Evolutionary conservation across 2,888 invertebrate species (phyloP).

Genomic region (Callimorpha dominula): DNA sequence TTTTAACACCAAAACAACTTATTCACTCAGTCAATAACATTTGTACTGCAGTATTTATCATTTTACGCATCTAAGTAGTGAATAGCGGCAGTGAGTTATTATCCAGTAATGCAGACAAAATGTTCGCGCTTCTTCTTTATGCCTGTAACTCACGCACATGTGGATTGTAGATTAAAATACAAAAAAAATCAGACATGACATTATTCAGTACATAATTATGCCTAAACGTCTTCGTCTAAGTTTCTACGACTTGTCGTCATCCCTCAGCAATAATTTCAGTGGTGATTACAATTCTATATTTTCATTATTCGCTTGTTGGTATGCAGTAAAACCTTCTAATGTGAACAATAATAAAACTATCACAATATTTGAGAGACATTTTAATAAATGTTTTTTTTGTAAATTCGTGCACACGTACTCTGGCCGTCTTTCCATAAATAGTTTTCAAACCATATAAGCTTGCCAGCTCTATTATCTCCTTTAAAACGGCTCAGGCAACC

Average conservation of each 20-base stretch:
- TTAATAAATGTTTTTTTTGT: too few species aligned
- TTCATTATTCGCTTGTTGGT: too few species aligned
- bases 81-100: slow-evolving; percentile 76
- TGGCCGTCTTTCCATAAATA: too few species aligned
- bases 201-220: not conserved
- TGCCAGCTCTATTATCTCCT: too few species aligned
- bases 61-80: slow-evolving; percentile 71
- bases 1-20: slow-evolving; percentile 27
- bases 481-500: too few species aligned
- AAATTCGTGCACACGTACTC: too few species aligned
- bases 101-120: slow-evolving; percentile 74
- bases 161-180: slow-evolving; percentile 22
- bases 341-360: too few species aligned
- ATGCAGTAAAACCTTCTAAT: too few species aligned
- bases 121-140: slow-evolving; percentile 81
- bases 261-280: not conserved
- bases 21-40: slow-evolving; percentile 30
- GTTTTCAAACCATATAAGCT: not conserved
- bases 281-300: too few species aligned
- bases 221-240: not conserved
- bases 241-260: not conserved
- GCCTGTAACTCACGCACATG: slow-evolving; percentile 73
- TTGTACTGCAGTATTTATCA: slow-evolving; percentile 71
- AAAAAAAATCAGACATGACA: slow-evolving; percentile 7
- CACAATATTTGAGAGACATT: too few species aligned